Base-by-base conservation (phyloP, 2,113 vertebrate genomes). In the Aix galericulata region DNA sequence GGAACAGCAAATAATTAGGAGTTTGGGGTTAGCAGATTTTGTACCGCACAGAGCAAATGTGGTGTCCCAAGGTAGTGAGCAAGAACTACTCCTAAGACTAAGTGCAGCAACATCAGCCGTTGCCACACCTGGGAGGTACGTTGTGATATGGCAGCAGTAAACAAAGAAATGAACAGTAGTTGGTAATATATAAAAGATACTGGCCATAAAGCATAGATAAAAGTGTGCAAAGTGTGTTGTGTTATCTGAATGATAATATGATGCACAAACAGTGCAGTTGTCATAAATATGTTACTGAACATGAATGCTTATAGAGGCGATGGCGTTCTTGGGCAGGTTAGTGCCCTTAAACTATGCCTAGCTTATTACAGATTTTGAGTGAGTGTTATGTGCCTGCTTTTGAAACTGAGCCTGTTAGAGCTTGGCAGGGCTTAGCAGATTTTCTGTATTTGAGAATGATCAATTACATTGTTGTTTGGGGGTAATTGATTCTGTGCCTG, bases 361-460 rank as follows among this genome's bases (percentile, higher is more conserved):
- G 6, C n/a, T 82, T 62, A 17, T 80, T 93, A 46, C 11, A 1
- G 55, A 16, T 82, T 76, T 93, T 42, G 4, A 58, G 18, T 31
- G 8, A 73, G 14, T 23, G 29, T 58, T 44, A 59, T 14, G 27
- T 53, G 31, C n/a, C 75, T 2, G 1, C 63, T 52, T 86, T 85
- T 87, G 62, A 67, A 93, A 82, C 4, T 1, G 29, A 73, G 53
- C 52, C 36, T 50, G 64, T 74, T 80, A 13, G 23, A 36, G 66
- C 72, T 88, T 93, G 12, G 8, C 38, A 75, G 68, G 64, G 63
- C 52, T 95, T 71, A 77, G 92, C 82, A 87, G 67, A 97, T 96
- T 96, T 95, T 97, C 97, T 98, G 89, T 97, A 96, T 82, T 98
- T 97, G 94, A 98, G 98, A 98, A 93, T 95, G 96, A 98, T 98